phyloP scores from a whole-genome alignment of 2,797 vertebrate species.

The Loris lydekkerianus region DNA sequence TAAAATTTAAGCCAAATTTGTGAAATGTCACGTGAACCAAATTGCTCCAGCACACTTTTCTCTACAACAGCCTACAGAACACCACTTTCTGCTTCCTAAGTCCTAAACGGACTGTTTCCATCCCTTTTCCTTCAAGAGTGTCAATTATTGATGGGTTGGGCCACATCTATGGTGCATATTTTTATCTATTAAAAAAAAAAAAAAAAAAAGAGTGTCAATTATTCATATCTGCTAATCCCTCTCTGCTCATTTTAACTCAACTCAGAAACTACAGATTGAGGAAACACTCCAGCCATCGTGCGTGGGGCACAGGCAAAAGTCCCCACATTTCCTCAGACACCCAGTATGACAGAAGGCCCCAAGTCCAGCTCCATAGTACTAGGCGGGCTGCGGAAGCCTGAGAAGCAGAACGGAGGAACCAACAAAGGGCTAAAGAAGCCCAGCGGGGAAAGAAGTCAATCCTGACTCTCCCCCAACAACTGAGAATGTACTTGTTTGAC shows the following conservation, averaged over 20 bases:
- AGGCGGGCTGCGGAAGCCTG: not conserved
- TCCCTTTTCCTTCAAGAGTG: not conserved
- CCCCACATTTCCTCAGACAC: not conserved
- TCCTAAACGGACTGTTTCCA: not conserved
- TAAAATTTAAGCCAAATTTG: not conserved
- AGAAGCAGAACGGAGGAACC: not conserved
- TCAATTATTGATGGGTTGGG: not conserved
- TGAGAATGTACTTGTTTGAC: not conserved
- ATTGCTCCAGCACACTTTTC: not conserved
- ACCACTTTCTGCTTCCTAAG: not conserved
- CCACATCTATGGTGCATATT: no score
- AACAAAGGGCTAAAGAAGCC: not conserved
- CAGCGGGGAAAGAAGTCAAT: not conserved
- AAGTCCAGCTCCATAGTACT: rapidly evolving
- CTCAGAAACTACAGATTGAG: not conserved
- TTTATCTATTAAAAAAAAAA: no score
- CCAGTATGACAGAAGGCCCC: not conserved
- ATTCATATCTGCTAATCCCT: not conserved
- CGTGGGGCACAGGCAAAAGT: not conserved
- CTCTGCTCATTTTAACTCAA: slow-evolving; percentile 38
- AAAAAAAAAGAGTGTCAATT: not conserved
- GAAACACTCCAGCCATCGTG: not conserved
- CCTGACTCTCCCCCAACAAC: not conserved
- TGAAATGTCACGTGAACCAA: not conserved
- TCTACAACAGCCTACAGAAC: not conserved